Evolutionary conservation across 2,113 vertebrate species (phyloP).

Genomic region (Odontesthes bonariensis): DNA sequence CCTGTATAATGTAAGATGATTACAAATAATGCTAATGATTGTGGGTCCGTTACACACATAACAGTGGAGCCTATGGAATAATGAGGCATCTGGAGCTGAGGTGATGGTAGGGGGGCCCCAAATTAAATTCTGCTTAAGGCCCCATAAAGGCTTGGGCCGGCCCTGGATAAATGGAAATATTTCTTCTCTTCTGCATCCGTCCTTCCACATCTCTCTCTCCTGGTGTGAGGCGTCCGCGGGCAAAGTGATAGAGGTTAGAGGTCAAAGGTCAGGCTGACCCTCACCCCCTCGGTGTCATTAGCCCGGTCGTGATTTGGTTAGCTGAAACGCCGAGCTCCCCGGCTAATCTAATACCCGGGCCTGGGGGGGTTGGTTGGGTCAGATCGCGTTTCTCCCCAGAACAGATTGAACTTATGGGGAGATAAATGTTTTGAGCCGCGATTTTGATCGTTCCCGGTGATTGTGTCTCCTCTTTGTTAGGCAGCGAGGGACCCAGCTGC

Average conservation of each 20-base stretch:
- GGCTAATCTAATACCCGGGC: conserved; percentile 68
- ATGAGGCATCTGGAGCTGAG: too few relatives aligned
- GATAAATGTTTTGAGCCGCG: conserved; percentile 49
- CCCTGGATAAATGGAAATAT: too few relatives aligned
- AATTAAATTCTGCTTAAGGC: too few relatives aligned
- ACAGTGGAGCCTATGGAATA: too few relatives aligned
- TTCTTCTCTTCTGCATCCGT: background rate
- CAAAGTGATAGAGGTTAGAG: conserved; percentile 47
- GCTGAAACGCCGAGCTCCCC: conserved; percentile 70
- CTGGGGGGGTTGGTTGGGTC: conserved; percentile 71
- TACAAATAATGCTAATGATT: too few relatives aligned
- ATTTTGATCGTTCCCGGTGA: conserved; percentile 53
- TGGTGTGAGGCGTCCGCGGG: conserved; percentile 16
- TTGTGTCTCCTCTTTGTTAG: conserved; percentile 28
- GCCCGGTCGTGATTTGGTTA: conserved; percentile 69
- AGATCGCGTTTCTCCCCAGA: conserved; percentile 72
- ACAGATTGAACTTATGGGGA: conserved; percentile 67
- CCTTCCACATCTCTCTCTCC: background rate
- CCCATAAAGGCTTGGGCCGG: too few relatives aligned
- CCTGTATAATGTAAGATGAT: too few relatives aligned
- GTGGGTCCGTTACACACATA: too few relatives aligned
- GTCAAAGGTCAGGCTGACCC: conserved; percentile 63
- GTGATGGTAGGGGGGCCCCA: too few relatives aligned
- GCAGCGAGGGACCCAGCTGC: conserved; percentile 39
- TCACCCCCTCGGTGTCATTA: conserved; percentile 72